phyloP scores from a whole-genome alignment of 2,888 invertebrate species.

The Deroplatys truncata region DNA sequence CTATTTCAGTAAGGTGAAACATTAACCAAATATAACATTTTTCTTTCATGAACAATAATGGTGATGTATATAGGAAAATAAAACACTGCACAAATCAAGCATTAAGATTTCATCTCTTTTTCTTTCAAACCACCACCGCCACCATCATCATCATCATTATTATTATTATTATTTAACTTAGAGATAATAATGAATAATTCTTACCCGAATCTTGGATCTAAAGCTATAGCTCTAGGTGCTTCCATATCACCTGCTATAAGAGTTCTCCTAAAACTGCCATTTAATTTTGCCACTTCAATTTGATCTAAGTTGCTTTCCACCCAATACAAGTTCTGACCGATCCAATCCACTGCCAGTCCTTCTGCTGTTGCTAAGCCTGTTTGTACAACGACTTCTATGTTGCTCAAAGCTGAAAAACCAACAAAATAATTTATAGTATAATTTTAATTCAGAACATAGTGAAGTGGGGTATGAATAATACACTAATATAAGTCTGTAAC shows the following conservation, averaged over 20 bases:
- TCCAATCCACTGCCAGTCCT: conserved; percentile 86
- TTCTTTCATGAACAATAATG: too few species aligned
- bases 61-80: too few species aligned
- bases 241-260: conserved; percentile 78
- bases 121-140: too few species aligned
- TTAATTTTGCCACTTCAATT: conserved; percentile 72
- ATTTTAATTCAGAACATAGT: conserved; percentile 34
- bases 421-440: conserved; percentile 35
- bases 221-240: conserved; percentile 75
- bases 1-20: too few species aligned
- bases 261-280: conserved; percentile 72
- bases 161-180: too few species aligned
- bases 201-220: conserved; percentile 72
- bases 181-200: conserved; percentile 26
- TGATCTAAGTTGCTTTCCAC: conserved; percentile 79
- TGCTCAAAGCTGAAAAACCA: conserved; percentile 54
- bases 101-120: too few species aligned
- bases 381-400: conserved; percentile 76
- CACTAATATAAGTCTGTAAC: neutral
- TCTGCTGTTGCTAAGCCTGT: conserved; percentile 83
- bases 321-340: conserved; percentile 83
- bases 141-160: too few species aligned
- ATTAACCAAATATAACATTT: too few species aligned
- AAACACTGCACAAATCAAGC: too few species aligned
- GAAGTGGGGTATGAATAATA: neutral